Evolutionary conservation across 2,888 invertebrate genomes (phyloP).

Genomic region (Liposcelis brunnea): DNA sequence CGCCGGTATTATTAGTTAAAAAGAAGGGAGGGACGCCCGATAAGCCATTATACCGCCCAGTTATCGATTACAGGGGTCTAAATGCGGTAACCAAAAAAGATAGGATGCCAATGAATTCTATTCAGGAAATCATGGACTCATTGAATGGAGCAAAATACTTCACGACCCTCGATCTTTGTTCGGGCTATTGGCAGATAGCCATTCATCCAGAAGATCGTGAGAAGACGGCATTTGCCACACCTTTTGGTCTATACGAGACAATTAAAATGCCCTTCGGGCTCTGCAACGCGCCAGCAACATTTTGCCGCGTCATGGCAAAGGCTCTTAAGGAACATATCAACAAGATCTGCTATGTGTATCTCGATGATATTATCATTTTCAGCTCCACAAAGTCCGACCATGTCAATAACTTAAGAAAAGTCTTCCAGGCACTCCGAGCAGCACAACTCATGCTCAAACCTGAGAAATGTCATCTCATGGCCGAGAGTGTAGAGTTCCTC

Average conservation of each 20-base stretch:
- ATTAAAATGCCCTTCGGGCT: no score
- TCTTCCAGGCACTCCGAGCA: conserved; percentile 5
- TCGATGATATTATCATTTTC: conserved; percentile 4
- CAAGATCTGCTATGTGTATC: neutral
- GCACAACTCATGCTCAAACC: conserved; percentile 11
- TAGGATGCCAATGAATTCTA: conserved; percentile 20
- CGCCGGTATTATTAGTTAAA: conserved; percentile 4
- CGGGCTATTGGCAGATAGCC: conserved; percentile 21
- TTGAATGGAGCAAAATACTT: conserved; percentile 17
- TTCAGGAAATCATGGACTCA: conserved; percentile 19
- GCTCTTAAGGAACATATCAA: neutral
- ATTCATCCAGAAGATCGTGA: conserved; percentile 18
- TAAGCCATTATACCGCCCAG: conserved; percentile 14
- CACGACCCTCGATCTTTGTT: conserved; percentile 18
- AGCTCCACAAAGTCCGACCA: conserved; percentile 7
- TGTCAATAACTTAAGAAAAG: neutral
- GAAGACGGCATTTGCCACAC: conserved; percentile 21
- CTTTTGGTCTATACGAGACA: conserved; percentile 4
- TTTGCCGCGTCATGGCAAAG: neutral
- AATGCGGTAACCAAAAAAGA: conserved; percentile 20
- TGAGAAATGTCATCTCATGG: conserved; percentile 12
- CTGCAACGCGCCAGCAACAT: no score
- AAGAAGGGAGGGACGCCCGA: neutral
- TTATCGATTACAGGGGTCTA: conserved; percentile 19
- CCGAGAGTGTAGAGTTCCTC: neutral